Percentiles rank a stretch among this genome's conserved stretches.
Conservation (phyloP, 2,797 vertebrate species). For the Lithobates sylvaticus region DNA sequence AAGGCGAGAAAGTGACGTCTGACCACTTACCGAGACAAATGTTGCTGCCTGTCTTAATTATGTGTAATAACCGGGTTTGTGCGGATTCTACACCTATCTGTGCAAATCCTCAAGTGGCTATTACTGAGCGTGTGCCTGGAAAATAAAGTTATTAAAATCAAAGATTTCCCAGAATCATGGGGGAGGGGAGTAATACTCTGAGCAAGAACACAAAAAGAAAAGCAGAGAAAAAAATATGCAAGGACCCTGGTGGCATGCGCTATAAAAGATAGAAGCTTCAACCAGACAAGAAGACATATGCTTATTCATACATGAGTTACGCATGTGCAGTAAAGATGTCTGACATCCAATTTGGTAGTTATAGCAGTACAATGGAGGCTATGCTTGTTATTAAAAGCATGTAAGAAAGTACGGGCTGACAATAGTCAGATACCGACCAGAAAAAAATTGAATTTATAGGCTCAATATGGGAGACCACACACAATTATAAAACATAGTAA, state of each 20-base stretch:
- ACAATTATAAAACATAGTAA: too few species aligned
- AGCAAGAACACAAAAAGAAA: not conserved
- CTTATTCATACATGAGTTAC: too few species aligned
- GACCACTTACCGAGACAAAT: slow-evolving; percentile 7
- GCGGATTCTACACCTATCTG: not conserved
- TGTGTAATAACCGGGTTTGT: slow-evolving; percentile 29
- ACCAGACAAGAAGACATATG: too few species aligned
- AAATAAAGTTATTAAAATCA: slow-evolving; percentile 36
- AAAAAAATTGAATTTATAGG: too few species aligned
- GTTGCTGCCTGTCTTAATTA: slow-evolving; percentile 41
- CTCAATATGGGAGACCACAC: too few species aligned
- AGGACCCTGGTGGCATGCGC: not conserved
- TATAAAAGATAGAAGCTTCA: too few species aligned
- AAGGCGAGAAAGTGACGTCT: not conserved
- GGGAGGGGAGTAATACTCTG: not conserved
- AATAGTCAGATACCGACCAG: too few species aligned
- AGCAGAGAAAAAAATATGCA: slow-evolving; percentile 12
- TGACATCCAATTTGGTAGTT: too few species aligned
- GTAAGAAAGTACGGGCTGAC: too few species aligned
- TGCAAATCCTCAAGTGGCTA: slow-evolving; percentile 4
- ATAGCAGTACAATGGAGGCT: too few species aligned
- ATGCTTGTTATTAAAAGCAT: too few species aligned
- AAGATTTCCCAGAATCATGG: slow-evolving; percentile 10
- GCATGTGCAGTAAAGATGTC: too few species aligned
- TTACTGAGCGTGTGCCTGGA: not conserved